Conservation (phyloP, 1,140 invertebrate species). For the Odontomachus brunneus region DNA sequence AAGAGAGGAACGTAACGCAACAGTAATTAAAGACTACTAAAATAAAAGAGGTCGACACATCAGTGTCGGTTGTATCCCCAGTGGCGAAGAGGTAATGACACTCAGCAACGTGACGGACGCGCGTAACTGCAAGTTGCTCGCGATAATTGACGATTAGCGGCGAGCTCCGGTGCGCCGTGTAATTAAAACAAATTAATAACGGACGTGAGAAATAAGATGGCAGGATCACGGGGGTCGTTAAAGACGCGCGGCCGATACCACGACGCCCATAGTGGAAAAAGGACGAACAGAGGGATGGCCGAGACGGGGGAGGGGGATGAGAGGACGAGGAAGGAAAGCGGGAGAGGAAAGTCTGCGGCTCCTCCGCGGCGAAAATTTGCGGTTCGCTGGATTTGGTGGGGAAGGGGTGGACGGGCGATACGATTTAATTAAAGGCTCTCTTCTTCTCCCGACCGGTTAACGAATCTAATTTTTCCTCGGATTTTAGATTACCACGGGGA, state of each 20-base stretch:
- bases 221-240: constrained; percentile 47
- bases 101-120: neutral
- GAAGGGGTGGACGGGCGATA: constrained; percentile 37
- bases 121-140: constrained; percentile 62
- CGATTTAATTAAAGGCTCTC: constrained; percentile 73
- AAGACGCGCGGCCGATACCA: constrained; percentile 22
- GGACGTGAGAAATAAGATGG: constrained; percentile 69
- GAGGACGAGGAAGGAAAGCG: neutral
- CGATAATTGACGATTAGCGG: constrained; percentile 81
- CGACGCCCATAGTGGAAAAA: neutral
- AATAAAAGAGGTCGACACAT: neutral
- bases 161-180: constrained; percentile 66
- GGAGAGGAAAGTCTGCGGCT: constrained; percentile 35
- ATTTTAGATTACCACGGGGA: constrained; percentile 67
- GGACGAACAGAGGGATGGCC: neutral
- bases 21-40: neutral
- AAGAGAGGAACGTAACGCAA: neutral
- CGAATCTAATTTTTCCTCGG: constrained; percentile 75
- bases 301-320: neutral
- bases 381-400: constrained; percentile 43
- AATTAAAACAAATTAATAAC: constrained; percentile 84
- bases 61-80: neutral
- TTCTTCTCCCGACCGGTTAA: constrained; percentile 64
- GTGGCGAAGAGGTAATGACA: neutral
- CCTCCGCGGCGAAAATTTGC: constrained; percentile 49